Evolutionary conservation across 2,888 invertebrate genomes (phyloP), one percentile per base, ranked within the genome.

Genomic region (Chrysina gloriosa): DNA sequence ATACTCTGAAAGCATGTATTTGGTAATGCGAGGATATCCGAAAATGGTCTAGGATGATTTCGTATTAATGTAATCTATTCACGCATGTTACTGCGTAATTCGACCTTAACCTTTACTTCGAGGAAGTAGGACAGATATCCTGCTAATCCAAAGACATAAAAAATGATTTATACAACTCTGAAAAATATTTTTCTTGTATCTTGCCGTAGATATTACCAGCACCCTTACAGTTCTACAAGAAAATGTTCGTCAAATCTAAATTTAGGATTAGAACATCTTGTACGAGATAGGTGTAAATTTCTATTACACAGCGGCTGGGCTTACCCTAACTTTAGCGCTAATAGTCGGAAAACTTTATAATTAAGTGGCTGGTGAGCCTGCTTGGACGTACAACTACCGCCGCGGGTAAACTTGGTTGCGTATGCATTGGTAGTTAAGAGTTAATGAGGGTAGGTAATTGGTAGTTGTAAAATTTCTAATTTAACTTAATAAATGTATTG

Each of bases 341-440:
- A 50, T 50, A 50, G 27, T 16, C 50, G 29, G 29, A 27, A 29
- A 50, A 50, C 50, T 50, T 50, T 25, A 50, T 50, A 50, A 50
- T 50, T 11, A n/a, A 29, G 29, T 29, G 50, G 27, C 11, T 29
- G 50, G 11, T 29, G 29, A 50, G 29, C 6, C 27, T 14, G 11
- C 16, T 11, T 27, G 11, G 50, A 27, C 11, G 6, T 45, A 21
- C 9, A 19, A 6, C 16, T 45, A 45, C 9, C 19, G 2, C 19
- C 21, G 19, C 23, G 19, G 45, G 45, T 45, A 21, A 45, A 45
- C 19, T 45, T 45, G 19, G 36, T 19, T 19, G 19, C 7, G 45
- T 45, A 1, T 21, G 19, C 21, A n/a, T 31, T 31, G 7, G 31
- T 31, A 31, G 31, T 31, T 31, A 6, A 2, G 31, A 4, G 31